Conservation (phyloP, 2,797 vertebrate species). For the Adrianichthys oophorus region DNA sequence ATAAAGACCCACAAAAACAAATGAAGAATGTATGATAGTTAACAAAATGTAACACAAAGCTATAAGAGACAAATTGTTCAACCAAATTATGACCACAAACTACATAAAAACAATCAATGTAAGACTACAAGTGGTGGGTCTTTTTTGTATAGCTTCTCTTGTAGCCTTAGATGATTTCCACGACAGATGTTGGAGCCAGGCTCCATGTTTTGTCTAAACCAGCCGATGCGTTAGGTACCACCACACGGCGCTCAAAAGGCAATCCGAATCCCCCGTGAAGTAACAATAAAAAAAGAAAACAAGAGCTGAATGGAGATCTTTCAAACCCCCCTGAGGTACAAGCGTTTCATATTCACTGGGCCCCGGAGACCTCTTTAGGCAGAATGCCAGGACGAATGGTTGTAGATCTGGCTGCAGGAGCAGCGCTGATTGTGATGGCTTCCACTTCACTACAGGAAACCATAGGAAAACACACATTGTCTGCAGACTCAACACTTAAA, state of each 20-base stretch:
- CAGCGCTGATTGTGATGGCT: constrained; percentile 49
- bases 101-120: neutral
- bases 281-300: constrained; percentile 26
- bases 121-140: neutral
- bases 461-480: constrained; percentile 67
- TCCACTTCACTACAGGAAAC: constrained; percentile 70
- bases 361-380: constrained; percentile 58
- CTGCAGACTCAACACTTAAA: constrained; percentile 55
- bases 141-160: neutral
- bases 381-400: constrained; percentile 52
- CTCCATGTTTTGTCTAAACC: constrained; percentile 12
- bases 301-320: constrained; percentile 30
- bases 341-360: constrained; percentile 41
- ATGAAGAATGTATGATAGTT: neutral
- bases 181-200: neutral
- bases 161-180: neutral
- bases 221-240: neutral
- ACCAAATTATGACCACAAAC: neutral
- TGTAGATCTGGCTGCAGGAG: constrained; percentile 41
- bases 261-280: constrained; percentile 25
- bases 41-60: neutral
- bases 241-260: neutral
- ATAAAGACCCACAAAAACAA: neutral
- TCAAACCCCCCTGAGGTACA: constrained; percentile 31
- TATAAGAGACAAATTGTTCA: neutral